These are phyloP conservation scores for Lordiphosa stackelbergi DNA, from an alignment of 1,140 invertebrate species.

Conservation along the genomic window DNA sequence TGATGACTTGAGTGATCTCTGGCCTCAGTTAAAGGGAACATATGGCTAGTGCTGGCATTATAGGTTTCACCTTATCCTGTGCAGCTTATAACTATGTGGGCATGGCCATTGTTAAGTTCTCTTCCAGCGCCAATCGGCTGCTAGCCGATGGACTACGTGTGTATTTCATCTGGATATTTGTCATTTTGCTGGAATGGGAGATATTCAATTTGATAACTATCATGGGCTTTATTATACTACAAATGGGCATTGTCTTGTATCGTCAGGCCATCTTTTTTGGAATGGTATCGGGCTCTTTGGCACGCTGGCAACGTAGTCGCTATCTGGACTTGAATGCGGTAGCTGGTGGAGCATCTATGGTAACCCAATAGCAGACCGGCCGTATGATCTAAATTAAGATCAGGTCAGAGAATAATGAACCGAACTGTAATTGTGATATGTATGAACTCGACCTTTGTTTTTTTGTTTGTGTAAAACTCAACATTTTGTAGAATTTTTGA, in stretches of 20 bases:
- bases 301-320: constrained; percentile 48
- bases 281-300: constrained; percentile 60
- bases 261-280: constrained; percentile 83
- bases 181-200: constrained; percentile 87
- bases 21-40: constrained; percentile 85
- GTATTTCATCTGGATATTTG: constrained; percentile 92
- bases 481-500: no score
- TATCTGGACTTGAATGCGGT: constrained; percentile 52
- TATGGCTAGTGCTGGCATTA: constrained; percentile 76
- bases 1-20: constrained; percentile 91
- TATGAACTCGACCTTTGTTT: no score
- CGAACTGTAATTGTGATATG: constrained; percentile 48
- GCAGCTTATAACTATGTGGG: constrained; percentile 98
- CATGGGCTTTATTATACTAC: constrained; percentile 85
- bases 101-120: constrained; percentile 96
- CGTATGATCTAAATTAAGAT: constrained; percentile 44
- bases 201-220: constrained; percentile 88
- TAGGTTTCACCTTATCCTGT: constrained; percentile 93
- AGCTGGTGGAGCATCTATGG: constrained; percentile 3
- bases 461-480: no score
- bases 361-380: constrained; percentile 59
- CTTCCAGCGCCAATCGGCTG: constrained; percentile 94
- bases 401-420: neutral
- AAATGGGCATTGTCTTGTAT: constrained; percentile 88
- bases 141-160: constrained; percentile 94